Evolutionary conservation across 2,888 invertebrate genomes (phyloP), one percentile per base, ranked within the genome.

Genomic region (Dromius quadrimaculatus): DNA sequence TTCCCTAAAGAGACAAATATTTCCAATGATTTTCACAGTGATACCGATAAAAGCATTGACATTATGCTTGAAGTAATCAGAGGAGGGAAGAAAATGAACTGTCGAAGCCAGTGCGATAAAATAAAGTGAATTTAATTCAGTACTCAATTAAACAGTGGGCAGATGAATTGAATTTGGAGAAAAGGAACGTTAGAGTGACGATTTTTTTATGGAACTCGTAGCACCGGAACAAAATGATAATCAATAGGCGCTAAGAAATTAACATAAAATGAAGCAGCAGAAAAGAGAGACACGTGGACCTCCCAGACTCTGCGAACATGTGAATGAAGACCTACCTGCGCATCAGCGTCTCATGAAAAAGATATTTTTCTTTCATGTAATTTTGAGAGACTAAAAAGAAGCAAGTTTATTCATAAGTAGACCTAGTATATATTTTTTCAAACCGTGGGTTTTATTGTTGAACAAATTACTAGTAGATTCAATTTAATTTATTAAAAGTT

Each of bases 191-290:
- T 57, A 57, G 15, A 57, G 57, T 57, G 57, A 57, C 57, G 32
- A 32, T 57, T 57, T 57, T 57, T 47, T 47, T 9, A n/a, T 32
- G 15, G 17, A 28, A 13, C 11, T 19, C 22, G 47, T 23, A 11
- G 17, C 20, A 61, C 61, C 41, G 61, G 36, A 61, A 61, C 61
- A 61, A 61, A 61, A 61, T 28, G 61, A 61, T 61, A 61, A 61
- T 61, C 61, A 61, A 61, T 61, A 61, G 61, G 36, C 38, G 36
- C 38, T 13, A 38, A 13, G 17, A 22, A 61, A 61, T 61, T 61
- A 61, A 61, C 61, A 61, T 61, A 61, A 41, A 61, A 22, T 32
- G 34, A 17, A 32, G 32, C 57, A 57, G 57, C 32, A 4, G 32
- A 9, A 17, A 17, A 13, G 20, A 47, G 20, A 22, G 17, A 34